phyloP scores from a whole-genome alignment of 2,797 vertebrate genomes.

The Melanotaenia maccullochi region DNA sequence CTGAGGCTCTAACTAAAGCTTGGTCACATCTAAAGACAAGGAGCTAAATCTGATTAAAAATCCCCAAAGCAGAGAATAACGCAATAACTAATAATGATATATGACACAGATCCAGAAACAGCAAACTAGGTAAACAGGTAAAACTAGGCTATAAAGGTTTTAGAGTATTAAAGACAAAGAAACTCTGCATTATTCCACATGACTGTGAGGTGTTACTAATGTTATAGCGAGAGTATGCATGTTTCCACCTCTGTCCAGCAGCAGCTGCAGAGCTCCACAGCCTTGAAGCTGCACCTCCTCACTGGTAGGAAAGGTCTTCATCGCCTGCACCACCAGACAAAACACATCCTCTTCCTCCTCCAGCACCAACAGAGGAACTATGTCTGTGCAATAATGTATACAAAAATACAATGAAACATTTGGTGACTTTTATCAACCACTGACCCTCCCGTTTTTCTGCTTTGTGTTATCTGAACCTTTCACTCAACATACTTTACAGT shows the following conservation, averaged over 20 bases:
- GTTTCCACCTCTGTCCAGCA: slow-evolving; percentile 89
- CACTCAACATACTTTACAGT: not conserved
- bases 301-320: slow-evolving; percentile 85
- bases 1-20: no score
- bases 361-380: slow-evolving; percentile 80
- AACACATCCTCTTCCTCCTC: slow-evolving; percentile 92
- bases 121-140: not conserved
- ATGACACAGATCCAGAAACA: no score
- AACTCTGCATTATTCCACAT: not conserved
- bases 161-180: not conserved
- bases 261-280: slow-evolving; percentile 86
- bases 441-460: not conserved
- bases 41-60: no score
- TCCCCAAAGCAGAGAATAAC: no score
- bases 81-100: no score
- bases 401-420: not conserved
- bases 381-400: slow-evolving; percentile 73
- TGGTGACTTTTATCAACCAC: not conserved
- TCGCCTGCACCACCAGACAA: slow-evolving; percentile 87
- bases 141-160: not conserved
- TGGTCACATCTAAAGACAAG: no score
- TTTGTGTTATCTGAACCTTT: not conserved
- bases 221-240: not conserved
- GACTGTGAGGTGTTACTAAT: not conserved
- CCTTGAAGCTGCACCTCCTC: slow-evolving; percentile 91